Evolutionary conservation across 1,140 invertebrate genomes (phyloP), one percentile per base, ranked within the genome.

Genomic region (Megalonaias nervosa): DNA sequence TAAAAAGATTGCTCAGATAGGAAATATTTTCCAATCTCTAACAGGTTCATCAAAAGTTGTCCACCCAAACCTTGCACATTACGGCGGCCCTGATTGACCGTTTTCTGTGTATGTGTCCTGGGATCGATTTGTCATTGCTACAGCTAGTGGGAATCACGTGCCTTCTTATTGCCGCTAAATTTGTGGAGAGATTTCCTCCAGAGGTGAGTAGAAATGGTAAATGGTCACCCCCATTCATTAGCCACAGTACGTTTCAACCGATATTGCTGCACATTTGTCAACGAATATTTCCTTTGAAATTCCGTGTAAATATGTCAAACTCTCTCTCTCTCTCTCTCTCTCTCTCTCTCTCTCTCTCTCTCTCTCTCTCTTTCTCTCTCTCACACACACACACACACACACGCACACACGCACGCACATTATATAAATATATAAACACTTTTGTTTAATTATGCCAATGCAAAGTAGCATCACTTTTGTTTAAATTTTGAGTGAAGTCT

Each of bases 91-190:
- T 90, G 56, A 84, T 89, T 23, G 89, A 90, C 77, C 74, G 79
- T 48, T 88, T 85, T 71, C 77, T 90, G 14, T 61, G 71, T 3
- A 61, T 70, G 6, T 69, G 78, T 17, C 74, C 26, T 13, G 38
- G 38, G 6, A 64, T 83, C 16, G 68, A 71, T 6, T 74, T 85
- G 15, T 64, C 74, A 56, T 69, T 81, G 16, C 74, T 89, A 2
- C 89, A 90, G 72, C 84, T 90, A 12, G 71, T 90, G 0, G 89
- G 89, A 11, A 87, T 90, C 73, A 86, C 88, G 1, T 85, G 84
- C 77, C 68, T 90, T 1, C 82, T 90, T 16, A 85, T 90, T 58
- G 88, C 89, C 15, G 81, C 87, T 59, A 90, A 90, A 67, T 89
- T 81, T 71, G 71, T 83, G 14, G 89, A 90, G 69, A 76, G 88